Base-by-base conservation (phyloP, 2,797 vertebrate genomes). In the Falco naumanni region DNA sequence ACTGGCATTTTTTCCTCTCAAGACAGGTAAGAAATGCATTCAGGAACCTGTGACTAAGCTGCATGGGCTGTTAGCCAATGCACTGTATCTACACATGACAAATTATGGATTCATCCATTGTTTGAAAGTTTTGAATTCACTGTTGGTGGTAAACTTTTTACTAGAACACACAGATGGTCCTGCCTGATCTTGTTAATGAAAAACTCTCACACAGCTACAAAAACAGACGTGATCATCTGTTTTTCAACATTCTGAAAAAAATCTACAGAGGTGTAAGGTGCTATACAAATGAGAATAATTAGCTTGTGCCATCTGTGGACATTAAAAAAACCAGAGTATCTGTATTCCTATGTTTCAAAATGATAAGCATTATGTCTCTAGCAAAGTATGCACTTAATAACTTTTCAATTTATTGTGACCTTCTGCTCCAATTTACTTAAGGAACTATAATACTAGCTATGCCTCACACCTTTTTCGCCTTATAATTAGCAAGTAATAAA, bases 131-230 rank as follows among this genome's bases (percentile, higher is more conserved):
- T 97, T 37, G 89, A 84, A 95, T 95, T 92, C 74, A n/a, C 95
- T 79, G 95, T 96, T 97, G 97, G 97, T 94, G 98, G 97, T 98
- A 98, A 98, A 98, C 98, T 98, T 98, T 98, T 97, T 98, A 95
- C 97, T 66, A 94, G 97, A 98, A 96, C 77, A 96, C 97, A 98
- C 98, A 98, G 98, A 98, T 98, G 98, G 98, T 98, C 98, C 98
- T 98, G 98, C 98, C 98, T 97, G 97, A 98, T 98, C 97, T 97
- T 96, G 98, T 98, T 99, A 99, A 99, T 98, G 98, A 98, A 98
- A 98, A 98, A 95, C 98, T 94, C 97, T 98, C 97, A 98, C 98
- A 95, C 70, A 97, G 98, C 98, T 94, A 96, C 95, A 97, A 97
- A 98, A 98, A 97, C 98, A 98, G 98, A 98, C 98, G 90, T 86